phyloP scores from a whole-genome alignment of 2,113 vertebrate genomes.

The Pelobates fuscus region DNA sequence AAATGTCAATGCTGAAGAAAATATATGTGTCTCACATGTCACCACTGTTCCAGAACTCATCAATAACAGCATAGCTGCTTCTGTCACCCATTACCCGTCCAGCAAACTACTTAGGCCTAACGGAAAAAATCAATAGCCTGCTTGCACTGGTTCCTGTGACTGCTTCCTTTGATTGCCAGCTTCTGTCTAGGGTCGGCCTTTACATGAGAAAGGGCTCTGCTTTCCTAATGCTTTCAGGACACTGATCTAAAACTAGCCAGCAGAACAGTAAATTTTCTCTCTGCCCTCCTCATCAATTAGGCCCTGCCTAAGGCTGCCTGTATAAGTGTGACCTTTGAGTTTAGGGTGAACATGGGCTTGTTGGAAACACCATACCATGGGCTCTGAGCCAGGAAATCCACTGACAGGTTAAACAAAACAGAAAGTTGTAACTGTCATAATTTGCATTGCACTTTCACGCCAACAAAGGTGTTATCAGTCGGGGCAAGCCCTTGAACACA shows the following conservation, averaged over 20 bases:
- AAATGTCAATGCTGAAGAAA: slow-evolving; percentile 83
- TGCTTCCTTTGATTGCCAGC: slow-evolving; percentile 94
- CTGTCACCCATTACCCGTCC: slow-evolving; percentile 93
- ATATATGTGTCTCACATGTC: slow-evolving; percentile 86
- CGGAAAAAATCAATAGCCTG: slow-evolving; percentile 97
- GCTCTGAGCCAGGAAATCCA: slow-evolving; percentile 82
- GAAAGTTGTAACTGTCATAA: slow-evolving; percentile 89
- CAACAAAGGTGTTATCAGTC: slow-evolving; percentile 86
- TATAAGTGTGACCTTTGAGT: slow-evolving; percentile 82
- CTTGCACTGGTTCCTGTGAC: slow-evolving; percentile 87
- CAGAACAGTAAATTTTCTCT: slow-evolving; percentile 85
- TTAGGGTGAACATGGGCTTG: slow-evolving; percentile 79
- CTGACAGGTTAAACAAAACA: slow-evolving; percentile 88
- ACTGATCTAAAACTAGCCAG: slow-evolving; percentile 83
- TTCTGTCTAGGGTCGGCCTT: slow-evolving; percentile 92
- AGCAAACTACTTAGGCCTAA: slow-evolving; percentile 98
- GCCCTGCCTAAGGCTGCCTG: slow-evolving; percentile 80
- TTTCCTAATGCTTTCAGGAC: slow-evolving; percentile 79
- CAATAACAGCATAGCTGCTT: slow-evolving; percentile 99
- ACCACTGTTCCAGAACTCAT: slow-evolving; percentile 87
- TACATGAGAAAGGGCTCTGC: slow-evolving; percentile 85
- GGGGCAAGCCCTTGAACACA: slow-evolving; percentile 85
- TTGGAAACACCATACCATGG: slow-evolving; percentile 78
- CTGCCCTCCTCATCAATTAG: slow-evolving; percentile 85
- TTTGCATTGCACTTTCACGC: slow-evolving; percentile 86